Evolutionary conservation across 2,113 vertebrate genomes (phyloP).

Genomic region (Origma solitaria): DNA sequence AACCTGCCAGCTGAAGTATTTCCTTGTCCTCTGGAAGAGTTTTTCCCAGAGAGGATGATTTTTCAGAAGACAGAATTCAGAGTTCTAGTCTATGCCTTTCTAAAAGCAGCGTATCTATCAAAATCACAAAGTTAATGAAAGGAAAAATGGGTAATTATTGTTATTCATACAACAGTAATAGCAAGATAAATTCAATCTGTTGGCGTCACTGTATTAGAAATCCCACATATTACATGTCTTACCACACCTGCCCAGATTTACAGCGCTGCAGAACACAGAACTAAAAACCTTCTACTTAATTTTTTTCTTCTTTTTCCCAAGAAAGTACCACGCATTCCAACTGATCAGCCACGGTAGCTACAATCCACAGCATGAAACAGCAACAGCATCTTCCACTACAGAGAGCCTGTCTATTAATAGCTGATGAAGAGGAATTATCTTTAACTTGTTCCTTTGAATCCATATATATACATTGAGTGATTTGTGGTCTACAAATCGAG

Average conservation of each 20-base stretch:
- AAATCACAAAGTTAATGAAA: neutral
- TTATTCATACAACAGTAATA: neutral
- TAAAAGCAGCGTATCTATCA: neutral
- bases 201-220: neutral
- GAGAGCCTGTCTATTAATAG: neutral
- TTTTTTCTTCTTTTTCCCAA: neutral
- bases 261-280: neutral
- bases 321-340: neutral
- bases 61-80: neutral
- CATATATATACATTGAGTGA: rapidly evolving
- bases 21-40: neutral
- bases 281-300: neutral
- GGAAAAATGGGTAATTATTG: neutral
- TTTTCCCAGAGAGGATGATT: neutral
- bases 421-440: neutral
- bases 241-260: neutral
- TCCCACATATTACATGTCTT: neutral
- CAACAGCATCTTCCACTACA: neutral
- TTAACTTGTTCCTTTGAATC: neutral
- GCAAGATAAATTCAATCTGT: neutral
- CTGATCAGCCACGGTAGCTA: neutral
- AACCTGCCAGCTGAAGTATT: neutral
- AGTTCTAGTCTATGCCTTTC: neutral
- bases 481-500: neutral
- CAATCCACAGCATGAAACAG: neutral